A percentile compares a stretch with the other conserved stretches of the same genome.
phyloP scores from a whole-genome alignment of 1,140 invertebrate species.

The Mercenaria mercenaria region DNA sequence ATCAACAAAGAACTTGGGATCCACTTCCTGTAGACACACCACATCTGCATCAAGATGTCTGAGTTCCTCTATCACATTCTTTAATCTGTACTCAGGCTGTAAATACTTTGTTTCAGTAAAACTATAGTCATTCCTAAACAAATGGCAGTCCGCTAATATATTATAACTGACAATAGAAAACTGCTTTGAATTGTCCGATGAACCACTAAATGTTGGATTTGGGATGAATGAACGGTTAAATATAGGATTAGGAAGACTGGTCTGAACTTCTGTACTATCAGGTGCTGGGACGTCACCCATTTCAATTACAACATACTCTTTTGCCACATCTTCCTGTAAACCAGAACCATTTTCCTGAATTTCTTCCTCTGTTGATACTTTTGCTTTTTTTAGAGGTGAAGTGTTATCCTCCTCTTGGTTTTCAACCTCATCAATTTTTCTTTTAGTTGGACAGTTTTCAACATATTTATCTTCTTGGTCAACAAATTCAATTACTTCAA shows the following conservation, averaged over 20 bases:
- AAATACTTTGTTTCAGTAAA: conserved; percentile 79
- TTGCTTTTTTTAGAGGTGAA: conserved; percentile 58
- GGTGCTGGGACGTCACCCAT: conserved; percentile 80
- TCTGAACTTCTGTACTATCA: conserved; percentile 79
- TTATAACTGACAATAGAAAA: conserved; percentile 85
- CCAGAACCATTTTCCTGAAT: conserved; percentile 42
- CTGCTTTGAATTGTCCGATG: conserved; percentile 69
- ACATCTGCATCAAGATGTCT: conserved; percentile 83
- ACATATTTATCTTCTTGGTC: background rate
- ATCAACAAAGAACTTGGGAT: conserved; percentile 76
- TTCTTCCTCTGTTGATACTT: conserved; percentile 50
- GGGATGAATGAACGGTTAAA: conserved; percentile 76
- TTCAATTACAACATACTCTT: conserved; percentile 82
- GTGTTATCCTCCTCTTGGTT: conserved; percentile 45
- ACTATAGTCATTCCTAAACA: conserved; percentile 79
- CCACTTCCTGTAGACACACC: conserved; percentile 85
- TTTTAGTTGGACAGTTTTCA: conserved; percentile 11
- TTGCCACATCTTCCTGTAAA: conserved; percentile 64
- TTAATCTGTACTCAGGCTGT: conserved; percentile 76
- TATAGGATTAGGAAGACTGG: conserved; percentile 73
- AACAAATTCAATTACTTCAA: conserved; percentile 23
- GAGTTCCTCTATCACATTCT: conserved; percentile 81
- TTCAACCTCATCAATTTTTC: conserved; percentile 66
- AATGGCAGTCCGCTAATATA: conserved; percentile 84
- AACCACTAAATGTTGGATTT: conserved; percentile 72